Percentiles rank a stretch among this genome's conserved stretches.
These are phyloP conservation scores for Papilio xuthus DNA, from an alignment of 1,140 invertebrate genomes.

Conservation along the genomic window DNA sequence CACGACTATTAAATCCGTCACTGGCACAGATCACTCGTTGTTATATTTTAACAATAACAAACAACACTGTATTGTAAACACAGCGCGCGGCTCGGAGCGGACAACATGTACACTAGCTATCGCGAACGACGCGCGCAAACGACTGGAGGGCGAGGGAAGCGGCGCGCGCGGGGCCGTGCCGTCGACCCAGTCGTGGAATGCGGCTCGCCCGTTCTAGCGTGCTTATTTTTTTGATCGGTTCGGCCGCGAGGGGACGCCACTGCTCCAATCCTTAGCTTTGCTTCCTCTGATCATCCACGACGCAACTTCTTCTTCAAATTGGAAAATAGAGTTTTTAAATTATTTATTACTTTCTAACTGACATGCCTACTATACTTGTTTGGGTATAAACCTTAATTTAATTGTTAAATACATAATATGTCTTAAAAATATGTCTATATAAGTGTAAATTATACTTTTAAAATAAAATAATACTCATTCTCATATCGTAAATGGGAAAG, in stretches of 20 bases:
- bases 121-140: constrained; percentile 71
- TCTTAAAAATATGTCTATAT: no score
- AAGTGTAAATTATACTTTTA: no score
- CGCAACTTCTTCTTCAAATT: background rate
- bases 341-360: background rate
- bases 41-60: constrained; percentile 65
- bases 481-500: no score
- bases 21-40: constrained; percentile 62
- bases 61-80: constrained; percentile 77
- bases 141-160: constrained; percentile 63
- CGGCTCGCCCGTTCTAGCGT: constrained; percentile 74
- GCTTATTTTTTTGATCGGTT: constrained; percentile 70
- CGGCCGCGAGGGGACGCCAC: constrained; percentile 54
- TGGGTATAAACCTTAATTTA: background rate
- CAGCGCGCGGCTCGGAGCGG: constrained; percentile 63
- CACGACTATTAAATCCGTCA: constrained; percentile 49
- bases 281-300: constrained; percentile 21
- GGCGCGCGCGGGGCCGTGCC: constrained; percentile 68
- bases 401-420: background rate
- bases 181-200: constrained; percentile 78
- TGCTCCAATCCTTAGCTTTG: constrained; percentile 40
- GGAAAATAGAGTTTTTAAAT: background rate
- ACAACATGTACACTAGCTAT: constrained; percentile 58
- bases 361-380: background rate
- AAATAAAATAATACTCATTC: no score